phyloP scores from a whole-genome alignment of 2,888 invertebrate genomes.

The Drosophila rubida region DNA sequence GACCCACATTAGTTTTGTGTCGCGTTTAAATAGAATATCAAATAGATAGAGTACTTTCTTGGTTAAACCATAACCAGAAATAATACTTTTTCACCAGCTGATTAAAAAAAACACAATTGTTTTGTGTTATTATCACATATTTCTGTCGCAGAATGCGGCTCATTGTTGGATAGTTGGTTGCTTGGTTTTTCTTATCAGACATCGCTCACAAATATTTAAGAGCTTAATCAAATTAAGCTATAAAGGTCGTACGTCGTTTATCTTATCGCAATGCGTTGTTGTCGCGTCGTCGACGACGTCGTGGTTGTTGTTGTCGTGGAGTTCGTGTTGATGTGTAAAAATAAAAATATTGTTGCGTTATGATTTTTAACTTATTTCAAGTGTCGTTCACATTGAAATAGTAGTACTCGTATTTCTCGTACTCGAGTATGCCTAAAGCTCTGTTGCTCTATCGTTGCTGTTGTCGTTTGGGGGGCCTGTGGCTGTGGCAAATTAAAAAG shows the following conservation, averaged over 20 bases:
- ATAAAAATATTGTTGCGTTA: conserved; percentile 35
- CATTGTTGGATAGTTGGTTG: conserved; percentile 16
- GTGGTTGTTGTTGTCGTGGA: conserved; percentile 13
- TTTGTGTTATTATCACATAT: conserved; percentile 54
- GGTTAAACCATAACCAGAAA: conserved; percentile 10
- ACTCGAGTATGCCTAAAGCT: neutral
- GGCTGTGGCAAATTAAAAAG: conserved; percentile 61
- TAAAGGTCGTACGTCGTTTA: conserved; percentile 79
- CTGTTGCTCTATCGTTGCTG: conserved; percentile 10
- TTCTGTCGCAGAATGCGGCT: conserved; percentile 28
- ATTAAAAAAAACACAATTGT: conserved; percentile 33
- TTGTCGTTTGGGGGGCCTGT: conserved; percentile 5
- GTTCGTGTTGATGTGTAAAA: conserved; percentile 35
- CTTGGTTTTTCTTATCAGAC: conserved; percentile 57
- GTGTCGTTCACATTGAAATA: conserved; percentile 60
- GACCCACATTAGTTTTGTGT: conserved; percentile 7
- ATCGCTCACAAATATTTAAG: conserved; percentile 71
- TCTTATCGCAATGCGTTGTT: conserved; percentile 59
- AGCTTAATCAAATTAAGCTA: conserved; percentile 81
- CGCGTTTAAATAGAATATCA: neutral
- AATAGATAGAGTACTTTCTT: neutral
- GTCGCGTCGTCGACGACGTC: neutral
- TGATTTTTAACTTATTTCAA: conserved; percentile 51
- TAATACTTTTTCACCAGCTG: conserved; percentile 10
- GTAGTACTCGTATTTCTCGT: neutral